phyloP scores from a whole-genome alignment of 2,113 vertebrate species.

The Sinocyclocheilus anshuiensis region DNA sequence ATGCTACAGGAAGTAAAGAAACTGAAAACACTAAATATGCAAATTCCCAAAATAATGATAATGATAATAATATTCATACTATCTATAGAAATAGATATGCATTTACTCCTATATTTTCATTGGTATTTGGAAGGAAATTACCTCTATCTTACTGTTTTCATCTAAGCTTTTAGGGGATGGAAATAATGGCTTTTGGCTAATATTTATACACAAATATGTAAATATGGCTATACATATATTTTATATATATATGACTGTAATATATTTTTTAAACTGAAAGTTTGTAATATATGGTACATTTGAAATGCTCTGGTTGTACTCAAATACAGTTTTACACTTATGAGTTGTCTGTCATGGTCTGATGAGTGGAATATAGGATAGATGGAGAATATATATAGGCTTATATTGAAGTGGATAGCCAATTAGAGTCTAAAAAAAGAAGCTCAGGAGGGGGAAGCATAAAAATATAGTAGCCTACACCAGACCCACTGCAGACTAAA shows the following conservation, averaged over 20 bases:
- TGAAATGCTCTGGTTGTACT: neutral
- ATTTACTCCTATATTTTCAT: neutral
- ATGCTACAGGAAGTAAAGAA: neutral
- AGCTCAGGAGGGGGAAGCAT: neutral
- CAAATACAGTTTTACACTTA: no score
- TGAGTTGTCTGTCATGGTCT: no score
- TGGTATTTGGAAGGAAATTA: neutral
- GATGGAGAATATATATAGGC: no score
- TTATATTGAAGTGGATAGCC: neutral
- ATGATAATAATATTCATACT: neutral
- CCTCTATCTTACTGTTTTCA: neutral
- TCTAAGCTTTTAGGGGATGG: neutral
- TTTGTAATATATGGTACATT: neutral
- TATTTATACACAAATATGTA: neutral
- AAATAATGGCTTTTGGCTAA: neutral
- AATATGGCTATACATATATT: neutral
- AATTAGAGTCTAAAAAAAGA: neutral
- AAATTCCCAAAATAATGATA: no score
- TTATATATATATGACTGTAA: neutral
- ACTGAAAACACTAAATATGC: neutral
- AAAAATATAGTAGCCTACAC: neutral
- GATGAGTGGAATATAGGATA: no score
- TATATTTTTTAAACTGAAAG: neutral
- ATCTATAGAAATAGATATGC: neutral
- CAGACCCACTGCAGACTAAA: slow-evolving; percentile 47